Base-by-base conservation (phyloP, 2,113 vertebrate species). In the Orientallactaga bullata region DNA sequence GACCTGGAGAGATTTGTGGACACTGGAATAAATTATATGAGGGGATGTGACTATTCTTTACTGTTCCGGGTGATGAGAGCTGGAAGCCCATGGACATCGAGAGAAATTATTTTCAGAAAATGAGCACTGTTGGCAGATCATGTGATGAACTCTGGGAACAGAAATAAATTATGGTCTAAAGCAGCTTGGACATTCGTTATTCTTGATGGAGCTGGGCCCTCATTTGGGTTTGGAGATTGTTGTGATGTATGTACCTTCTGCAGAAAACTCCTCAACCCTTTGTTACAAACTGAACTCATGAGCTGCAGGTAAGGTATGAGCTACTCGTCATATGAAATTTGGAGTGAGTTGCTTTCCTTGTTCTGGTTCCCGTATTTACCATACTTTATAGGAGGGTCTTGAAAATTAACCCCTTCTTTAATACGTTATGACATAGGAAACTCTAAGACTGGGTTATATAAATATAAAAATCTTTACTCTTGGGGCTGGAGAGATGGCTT, bases 81-180 rank as follows among this genome's bases (percentile, higher is more conserved):
- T 96, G 77, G 95, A 97, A 97, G 97, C 89, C 95, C 58, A 23
- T 12, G 95, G 95, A 98, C 97, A 98, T 97, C 97, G 94, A 97
- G 97, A 97, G 96, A 97, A 98, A 98, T 98, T 98, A 98, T 98
- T 98, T 97, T 95, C 96, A 96, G 96, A 97, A 98, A 98, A 98
- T 98, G 98, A 98, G 97, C 97, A 76, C 71, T 96, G 90, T 97
- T 98, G 97, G 97, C 90, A 76, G 96, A 97, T 97, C 97, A 97
- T 92, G 95, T 97, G 98, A 98, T 94, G 85, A 98, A 97, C 96
- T 98, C 97, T 92, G 95, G 95, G 95, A 96, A 96, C 92, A 92
- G 91, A 83, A 72, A 95, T 98, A 97, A 98, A 96, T 94, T 96
- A 97, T 91, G 85, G 66, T 91, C 94, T 97, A 96, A 94, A 98